A percentile compares a stretch with the other conserved stretches of the same genome.
Evolutionary conservation across 1,140 invertebrate genomes (phyloP).

Genomic region (Argopecten irradians): DNA sequence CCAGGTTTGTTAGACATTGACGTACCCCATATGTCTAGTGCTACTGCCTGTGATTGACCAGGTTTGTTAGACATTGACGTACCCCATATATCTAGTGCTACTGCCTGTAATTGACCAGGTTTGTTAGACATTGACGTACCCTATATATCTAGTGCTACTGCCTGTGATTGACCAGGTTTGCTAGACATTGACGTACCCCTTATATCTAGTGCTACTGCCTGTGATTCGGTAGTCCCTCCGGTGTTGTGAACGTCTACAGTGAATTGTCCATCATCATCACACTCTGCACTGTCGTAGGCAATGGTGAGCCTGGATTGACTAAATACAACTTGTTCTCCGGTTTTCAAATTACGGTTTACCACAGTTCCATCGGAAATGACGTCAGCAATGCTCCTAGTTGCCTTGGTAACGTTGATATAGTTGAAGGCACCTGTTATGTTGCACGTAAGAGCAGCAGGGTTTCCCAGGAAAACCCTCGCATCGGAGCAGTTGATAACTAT

Average conservation of each 20-base stretch:
- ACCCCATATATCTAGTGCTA: no score
- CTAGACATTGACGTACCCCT: not conserved
- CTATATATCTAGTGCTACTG: no score
- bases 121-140: no score
- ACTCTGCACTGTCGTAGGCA: not conserved
- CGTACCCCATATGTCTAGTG: no score
- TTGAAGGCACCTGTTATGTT: not conserved
- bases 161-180: no score
- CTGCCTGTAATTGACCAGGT: no score
- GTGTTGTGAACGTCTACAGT: not conserved
- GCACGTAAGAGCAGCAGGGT: not conserved
- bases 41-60: no score
- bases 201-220: not conserved
- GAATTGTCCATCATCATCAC: not conserved
- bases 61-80: no score
- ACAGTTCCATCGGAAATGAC: not conserved
- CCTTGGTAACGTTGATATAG: not conserved
- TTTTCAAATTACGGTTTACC: not conserved
- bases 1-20: no score
- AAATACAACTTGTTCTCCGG: not conserved
- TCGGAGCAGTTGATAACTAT: not conserved
- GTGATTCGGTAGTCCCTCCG: not conserved
- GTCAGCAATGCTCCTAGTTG: not conserved
- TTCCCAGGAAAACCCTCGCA: not conserved
- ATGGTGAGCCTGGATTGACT: not conserved